Conservation (phyloP, 2,888 invertebrate genomes). For the Malachius bipustulatus region DNA sequence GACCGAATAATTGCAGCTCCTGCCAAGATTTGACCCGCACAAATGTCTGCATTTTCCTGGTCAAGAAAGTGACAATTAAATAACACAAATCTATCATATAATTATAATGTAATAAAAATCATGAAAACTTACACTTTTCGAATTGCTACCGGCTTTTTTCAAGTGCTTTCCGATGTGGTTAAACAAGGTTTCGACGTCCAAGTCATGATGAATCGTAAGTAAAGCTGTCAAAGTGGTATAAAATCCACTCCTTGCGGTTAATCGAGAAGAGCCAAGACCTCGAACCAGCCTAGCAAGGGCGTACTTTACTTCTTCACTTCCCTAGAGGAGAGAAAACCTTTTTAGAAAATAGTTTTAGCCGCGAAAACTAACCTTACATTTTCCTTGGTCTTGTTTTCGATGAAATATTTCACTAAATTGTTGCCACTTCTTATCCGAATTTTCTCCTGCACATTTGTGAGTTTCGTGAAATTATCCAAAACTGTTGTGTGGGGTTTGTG, state of each 20-base stretch:
- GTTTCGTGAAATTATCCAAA: conserved; percentile 37
- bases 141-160: conserved; percentile 45
- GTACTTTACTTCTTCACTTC: conserved; percentile 51
- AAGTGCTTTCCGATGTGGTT: conserved; percentile 52
- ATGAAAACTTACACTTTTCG: conserved; percentile 50
- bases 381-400: conserved; percentile 26
- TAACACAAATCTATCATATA: neutral
- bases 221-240: conserved; percentile 55
- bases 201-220: conserved; percentile 40
- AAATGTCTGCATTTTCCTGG: conserved; percentile 64
- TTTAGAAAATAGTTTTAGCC: conserved; percentile 3
- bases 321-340: conserved; percentile 36
- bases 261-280: conserved; percentile 58
- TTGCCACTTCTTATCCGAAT: conserved; percentile 35
- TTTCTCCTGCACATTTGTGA: conserved; percentile 33
- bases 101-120: neutral
- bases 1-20: conserved; percentile 61
- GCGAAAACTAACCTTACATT: conserved; percentile 31
- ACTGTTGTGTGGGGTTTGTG: conserved; percentile 31
- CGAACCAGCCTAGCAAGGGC: conserved; percentile 55
- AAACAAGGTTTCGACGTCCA: conserved; percentile 43
- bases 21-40: conserved; percentile 56
- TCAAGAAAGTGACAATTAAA: conserved; percentile 19
- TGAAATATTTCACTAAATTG: conserved; percentile 35
- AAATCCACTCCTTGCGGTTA: conserved; percentile 53